These are phyloP conservation scores for Eriosoma lanigerum DNA, from an alignment of 1,140 invertebrate genomes.

Conservation along the genomic window DNA sequence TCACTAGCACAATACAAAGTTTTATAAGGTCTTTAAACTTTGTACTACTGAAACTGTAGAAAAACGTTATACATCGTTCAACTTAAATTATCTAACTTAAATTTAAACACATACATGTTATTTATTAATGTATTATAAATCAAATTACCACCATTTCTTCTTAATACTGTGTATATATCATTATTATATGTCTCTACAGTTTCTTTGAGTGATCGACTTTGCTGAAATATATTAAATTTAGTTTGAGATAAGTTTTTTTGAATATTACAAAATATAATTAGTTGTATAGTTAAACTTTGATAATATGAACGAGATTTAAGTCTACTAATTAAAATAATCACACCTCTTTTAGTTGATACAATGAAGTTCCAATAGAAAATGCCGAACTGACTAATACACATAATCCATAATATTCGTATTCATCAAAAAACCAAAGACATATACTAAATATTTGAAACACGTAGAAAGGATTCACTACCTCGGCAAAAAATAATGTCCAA, in stretches of 20 bases:
- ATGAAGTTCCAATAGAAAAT: constrained; percentile 66
- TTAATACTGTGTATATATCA: constrained; percentile 51
- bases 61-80: no score
- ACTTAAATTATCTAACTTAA: no score
- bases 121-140: no score
- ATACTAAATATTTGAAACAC: constrained; percentile 87
- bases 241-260: no score
- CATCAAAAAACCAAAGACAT: constrained; percentile 73
- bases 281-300: no score
- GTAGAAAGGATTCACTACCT: constrained; percentile 90
- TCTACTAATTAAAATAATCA: constrained; percentile 62
- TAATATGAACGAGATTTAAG: no score
- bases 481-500: constrained; percentile 69
- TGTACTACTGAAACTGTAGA: no score
- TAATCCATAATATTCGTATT: constrained; percentile 78
- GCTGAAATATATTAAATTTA: constrained; percentile 57
- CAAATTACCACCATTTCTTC: constrained; percentile 53
- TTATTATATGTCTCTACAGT: constrained; percentile 49
- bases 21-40: no score
- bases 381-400: constrained; percentile 68
- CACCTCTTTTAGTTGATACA: constrained; percentile 64
- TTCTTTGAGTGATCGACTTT: constrained; percentile 53
- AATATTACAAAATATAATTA: no score
- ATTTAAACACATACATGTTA: no score
- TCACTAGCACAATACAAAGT: no score